Conservation (phyloP, 2,113 vertebrate species). For the Camelus bactrianus region DNA sequence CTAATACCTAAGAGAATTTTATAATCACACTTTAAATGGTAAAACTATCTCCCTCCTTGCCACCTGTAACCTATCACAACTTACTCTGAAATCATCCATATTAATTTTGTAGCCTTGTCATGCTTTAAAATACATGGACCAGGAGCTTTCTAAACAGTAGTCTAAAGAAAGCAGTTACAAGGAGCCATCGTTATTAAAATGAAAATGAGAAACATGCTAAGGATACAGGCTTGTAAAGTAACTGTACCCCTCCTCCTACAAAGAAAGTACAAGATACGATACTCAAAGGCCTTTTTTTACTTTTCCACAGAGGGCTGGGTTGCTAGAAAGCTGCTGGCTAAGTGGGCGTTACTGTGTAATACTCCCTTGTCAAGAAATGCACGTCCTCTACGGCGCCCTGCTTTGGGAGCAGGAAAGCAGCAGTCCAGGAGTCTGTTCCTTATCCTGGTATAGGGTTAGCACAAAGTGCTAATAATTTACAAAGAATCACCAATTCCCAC, state of each 20-base stretch:
- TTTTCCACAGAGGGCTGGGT: neutral
- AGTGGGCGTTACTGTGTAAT: neutral
- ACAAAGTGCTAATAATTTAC: neutral
- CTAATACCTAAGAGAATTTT: neutral
- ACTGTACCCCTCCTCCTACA: neutral
- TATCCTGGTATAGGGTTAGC: neutral
- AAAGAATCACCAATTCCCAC: neutral
- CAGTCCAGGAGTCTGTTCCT: neutral
- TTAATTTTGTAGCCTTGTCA: neutral
- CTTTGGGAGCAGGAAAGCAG: neutral
- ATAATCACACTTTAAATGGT: neutral
- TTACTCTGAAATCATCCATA: neutral
- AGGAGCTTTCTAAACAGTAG: neutral
- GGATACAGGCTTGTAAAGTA: neutral
- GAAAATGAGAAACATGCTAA: neutral
- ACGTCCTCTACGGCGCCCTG: neutral
- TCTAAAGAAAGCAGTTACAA: neutral
- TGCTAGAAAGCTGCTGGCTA: neutral
- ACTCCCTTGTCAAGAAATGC: neutral
- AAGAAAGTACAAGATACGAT: neutral
- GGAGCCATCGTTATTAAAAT: neutral
- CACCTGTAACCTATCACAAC: neutral
- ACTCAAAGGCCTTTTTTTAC: neutral
- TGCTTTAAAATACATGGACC: neutral
- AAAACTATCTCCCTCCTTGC: neutral